Evolutionary conservation across 2,113 vertebrate genomes (phyloP).

Genomic region (Oryzias javanicus): DNA sequence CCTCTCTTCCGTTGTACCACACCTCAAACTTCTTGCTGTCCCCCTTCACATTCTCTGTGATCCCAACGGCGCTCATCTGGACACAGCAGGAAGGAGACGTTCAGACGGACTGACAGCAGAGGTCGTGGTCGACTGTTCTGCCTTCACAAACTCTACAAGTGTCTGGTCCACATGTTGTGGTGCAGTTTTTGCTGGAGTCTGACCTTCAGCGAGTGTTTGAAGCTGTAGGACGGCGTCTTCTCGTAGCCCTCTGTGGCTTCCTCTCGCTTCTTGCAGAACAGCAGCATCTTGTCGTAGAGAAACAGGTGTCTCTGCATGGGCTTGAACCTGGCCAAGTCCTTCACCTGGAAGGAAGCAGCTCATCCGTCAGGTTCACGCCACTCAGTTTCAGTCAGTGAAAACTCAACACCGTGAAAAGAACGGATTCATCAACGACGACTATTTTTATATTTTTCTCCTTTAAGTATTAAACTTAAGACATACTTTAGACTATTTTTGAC

Average conservation of each 20-base stretch:
- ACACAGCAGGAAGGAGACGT: conserved; percentile 1
- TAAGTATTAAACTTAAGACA: too few species aligned
- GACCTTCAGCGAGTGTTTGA: conserved; percentile 94
- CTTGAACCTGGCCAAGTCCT: conserved; percentile 93
- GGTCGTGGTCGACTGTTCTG: too few species aligned
- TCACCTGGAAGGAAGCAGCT: conserved; percentile 73
- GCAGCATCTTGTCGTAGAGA: conserved; percentile 87
- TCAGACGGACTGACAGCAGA: not conserved
- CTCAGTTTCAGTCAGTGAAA: too few species aligned
- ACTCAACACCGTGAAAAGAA: too few species aligned
- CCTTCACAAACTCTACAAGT: too few species aligned
- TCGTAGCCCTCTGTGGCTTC: conserved; percentile 86
- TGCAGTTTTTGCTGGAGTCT: conserved; percentile 19
- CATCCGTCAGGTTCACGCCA: not conserved
- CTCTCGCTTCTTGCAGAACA: conserved; percentile 94
- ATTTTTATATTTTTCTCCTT: too few species aligned
- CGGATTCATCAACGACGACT: too few species aligned
- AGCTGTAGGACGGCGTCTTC: conserved; percentile 89
- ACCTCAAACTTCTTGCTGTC: conserved; percentile 95
- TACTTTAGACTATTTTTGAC: too few species aligned
- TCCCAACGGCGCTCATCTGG: conserved; percentile 91
- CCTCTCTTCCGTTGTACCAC: conserved; percentile 90
- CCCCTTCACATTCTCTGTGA: conserved; percentile 92
- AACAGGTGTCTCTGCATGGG: conserved; percentile 96
- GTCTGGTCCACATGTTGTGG: too few species aligned